phyloP scores from a whole-genome alignment of 1,140 invertebrate genomes.

The Zaprionus davidi region DNA sequence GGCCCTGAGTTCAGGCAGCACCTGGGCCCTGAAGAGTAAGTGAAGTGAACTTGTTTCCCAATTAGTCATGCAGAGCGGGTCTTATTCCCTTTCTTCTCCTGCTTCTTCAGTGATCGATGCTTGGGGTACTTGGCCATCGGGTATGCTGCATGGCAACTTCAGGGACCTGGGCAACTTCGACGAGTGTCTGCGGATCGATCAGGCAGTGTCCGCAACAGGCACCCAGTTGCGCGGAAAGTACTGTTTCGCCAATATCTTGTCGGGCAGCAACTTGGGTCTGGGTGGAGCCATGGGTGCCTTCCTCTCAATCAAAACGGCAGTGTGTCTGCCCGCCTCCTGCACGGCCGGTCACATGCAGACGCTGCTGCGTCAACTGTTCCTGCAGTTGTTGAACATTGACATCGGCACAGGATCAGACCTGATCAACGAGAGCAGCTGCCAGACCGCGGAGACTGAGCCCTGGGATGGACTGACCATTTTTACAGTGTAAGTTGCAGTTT shows the following conservation, averaged over 20 bases:
- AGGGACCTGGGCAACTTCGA: constrained; percentile 69
- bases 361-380: constrained; percentile 35
- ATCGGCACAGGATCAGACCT: background rate
- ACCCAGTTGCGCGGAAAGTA: constrained; percentile 53
- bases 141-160: constrained; percentile 50
- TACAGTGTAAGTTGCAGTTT: constrained; percentile 51
- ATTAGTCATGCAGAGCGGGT: background rate
- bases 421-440: constrained; percentile 34
- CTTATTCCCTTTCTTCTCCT: background rate
- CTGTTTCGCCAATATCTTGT: constrained; percentile 41
- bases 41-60: background rate
- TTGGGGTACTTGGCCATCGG: constrained; percentile 65
- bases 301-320: constrained; percentile 19
- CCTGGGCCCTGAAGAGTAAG: constrained; percentile 58
- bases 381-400: constrained; percentile 29
- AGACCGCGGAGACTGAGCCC: constrained; percentile 25
- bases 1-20: constrained; percentile 15
- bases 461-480: constrained; percentile 48
- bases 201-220: background rate
- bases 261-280: constrained; percentile 18
- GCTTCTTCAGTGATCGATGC: constrained; percentile 59
- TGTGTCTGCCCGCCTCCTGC: constrained; percentile 62
- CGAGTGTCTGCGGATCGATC: constrained; percentile 51
- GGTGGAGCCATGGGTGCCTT: background rate
- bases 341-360: constrained; percentile 37